Conservation (phyloP, 2,888 invertebrate species). For the Noctua janthina region DNA sequence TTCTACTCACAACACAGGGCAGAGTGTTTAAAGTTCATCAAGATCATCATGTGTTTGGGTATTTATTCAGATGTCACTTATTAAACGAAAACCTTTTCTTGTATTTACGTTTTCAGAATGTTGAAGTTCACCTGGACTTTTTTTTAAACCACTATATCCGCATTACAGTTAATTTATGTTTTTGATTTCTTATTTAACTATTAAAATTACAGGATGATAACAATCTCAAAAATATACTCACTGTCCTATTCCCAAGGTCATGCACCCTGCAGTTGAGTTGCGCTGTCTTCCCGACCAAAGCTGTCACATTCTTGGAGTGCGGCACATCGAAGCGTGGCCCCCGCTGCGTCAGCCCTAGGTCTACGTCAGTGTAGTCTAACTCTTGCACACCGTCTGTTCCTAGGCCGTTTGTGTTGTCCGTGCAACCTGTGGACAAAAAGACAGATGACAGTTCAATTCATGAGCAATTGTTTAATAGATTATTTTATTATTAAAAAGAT, state of each 20-base stretch:
- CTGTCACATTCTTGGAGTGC: conserved; percentile 94
- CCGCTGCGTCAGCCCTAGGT: conserved; percentile 86
- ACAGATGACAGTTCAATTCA: background rate
- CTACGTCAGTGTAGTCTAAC: conserved; percentile 85
- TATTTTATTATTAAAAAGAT: too few species aligned
- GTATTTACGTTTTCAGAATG: background rate
- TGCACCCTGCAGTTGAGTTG: conserved; percentile 94
- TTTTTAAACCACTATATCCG: background rate
- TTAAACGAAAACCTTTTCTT: background rate
- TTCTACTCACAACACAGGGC: background rate
- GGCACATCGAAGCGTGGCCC: conserved; percentile 93
- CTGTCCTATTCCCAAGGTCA: conserved; percentile 94
- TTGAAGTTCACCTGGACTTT: background rate
- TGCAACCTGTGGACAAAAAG: conserved; percentile 79
- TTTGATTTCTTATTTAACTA: background rate
- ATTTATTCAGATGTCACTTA: background rate
- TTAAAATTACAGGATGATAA: background rate
- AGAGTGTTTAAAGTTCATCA: background rate
- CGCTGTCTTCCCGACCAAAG: conserved; percentile 94
- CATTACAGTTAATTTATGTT: background rate
- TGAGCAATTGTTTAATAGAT: background rate
- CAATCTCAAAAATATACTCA: conserved; percentile 78
- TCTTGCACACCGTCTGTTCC: conserved; percentile 82
- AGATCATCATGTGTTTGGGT: background rate
- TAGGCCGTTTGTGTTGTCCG: conserved; percentile 84